Percentiles rank a stretch among this genome's conserved stretches.
phyloP scores from a whole-genome alignment of 1,140 invertebrate species.

The Bombus cullumanus region DNA sequence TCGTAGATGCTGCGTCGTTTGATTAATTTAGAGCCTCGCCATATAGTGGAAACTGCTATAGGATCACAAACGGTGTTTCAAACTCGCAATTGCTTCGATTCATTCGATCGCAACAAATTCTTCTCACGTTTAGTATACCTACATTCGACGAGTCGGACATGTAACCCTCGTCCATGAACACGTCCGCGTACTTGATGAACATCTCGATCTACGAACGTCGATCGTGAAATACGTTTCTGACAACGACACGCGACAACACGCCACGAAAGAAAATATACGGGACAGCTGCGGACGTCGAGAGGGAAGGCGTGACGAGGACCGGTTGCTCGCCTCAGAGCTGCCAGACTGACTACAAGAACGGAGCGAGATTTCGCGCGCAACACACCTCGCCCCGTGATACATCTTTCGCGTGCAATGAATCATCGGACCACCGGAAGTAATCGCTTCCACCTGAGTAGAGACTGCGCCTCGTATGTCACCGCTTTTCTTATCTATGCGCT shows the following conservation, averaged over 20 bases:
- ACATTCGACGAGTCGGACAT: conserved; percentile 57
- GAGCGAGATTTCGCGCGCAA: conserved; percentile 13
- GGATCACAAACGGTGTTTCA: neutral
- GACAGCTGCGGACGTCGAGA: neutral
- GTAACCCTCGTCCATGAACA: conserved; percentile 68
- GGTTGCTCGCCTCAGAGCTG: conserved; percentile 4
- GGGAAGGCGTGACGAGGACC: conserved; percentile 25
- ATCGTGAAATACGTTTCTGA: neutral
- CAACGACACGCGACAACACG: neutral
- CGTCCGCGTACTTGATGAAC: conserved; percentile 64
- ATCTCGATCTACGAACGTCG: conserved; percentile 13
- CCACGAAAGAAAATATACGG: neutral
- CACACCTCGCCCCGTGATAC: neutral
- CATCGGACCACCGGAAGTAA: conserved; percentile 35
- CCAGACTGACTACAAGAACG: conserved; percentile 9
- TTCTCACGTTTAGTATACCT: conserved; percentile 27
- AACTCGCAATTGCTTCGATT: neutral
- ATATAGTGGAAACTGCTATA: neutral
- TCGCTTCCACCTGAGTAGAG: conserved; percentile 10
- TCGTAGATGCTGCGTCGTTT: neutral
- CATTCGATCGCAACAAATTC: neutral
- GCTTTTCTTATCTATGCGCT: conserved; percentile 3
- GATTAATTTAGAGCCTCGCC: neutral
- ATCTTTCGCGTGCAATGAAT: conserved; percentile 32
- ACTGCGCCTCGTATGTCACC: conserved; percentile 23